Evolutionary conservation across 2,888 invertebrate genomes (phyloP).

Genomic region (Agriopis marginaria): DNA sequence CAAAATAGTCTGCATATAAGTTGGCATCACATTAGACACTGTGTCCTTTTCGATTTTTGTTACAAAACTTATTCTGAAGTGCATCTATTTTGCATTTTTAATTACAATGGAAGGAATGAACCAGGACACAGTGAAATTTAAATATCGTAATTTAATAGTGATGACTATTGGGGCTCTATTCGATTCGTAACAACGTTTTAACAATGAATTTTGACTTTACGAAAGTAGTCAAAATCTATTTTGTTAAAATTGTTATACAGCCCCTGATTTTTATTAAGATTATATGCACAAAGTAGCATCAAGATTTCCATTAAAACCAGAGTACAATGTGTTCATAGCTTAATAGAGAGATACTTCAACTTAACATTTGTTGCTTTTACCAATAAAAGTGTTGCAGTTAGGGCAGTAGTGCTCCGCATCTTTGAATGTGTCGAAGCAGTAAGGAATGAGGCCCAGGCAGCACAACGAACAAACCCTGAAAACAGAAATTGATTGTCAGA

Average conservation of each 20-base stretch:
- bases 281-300: conserved; percentile 20
- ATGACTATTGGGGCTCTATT: background rate
- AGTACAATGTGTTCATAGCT: conserved; percentile 26
- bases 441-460: conserved; percentile 80
- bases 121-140: background rate
- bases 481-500: conserved; percentile 33
- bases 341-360: conserved; percentile 23
- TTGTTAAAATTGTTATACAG: too few relatives aligned
- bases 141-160: background rate
- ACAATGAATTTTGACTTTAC: too few relatives aligned
- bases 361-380: conserved; percentile 80
- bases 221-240: too few relatives aligned
- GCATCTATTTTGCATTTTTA: background rate
- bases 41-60: background rate
- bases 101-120: background rate
- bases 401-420: conserved; percentile 84
- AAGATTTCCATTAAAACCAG: conserved; percentile 28
- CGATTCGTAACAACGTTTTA: too few relatives aligned
- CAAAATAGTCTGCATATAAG: background rate
- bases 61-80: too few relatives aligned
- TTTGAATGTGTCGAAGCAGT: conserved; percentile 82
- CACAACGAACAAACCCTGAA: conserved; percentile 81
- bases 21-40: background rate
- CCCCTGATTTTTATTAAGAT: background rate
- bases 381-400: conserved; percentile 81